Conservation (phyloP, 2,113 vertebrate species). For the Gallinago paraguaiae region DNA sequence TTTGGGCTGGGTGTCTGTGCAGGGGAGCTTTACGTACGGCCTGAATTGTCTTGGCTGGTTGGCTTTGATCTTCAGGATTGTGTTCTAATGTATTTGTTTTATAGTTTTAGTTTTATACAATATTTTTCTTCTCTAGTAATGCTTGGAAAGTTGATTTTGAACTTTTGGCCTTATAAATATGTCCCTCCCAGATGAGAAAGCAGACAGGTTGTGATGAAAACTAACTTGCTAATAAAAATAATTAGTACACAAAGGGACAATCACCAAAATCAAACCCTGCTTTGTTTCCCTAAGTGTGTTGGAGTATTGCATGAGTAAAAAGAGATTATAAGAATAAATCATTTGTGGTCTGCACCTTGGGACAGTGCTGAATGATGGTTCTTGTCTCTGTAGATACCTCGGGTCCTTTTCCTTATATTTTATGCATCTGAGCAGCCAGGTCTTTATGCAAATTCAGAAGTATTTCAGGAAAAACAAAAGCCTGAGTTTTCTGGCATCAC, state of each 20-base stretch:
- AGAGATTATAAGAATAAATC: neutral
- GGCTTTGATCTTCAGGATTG: neutral
- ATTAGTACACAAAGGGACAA: neutral
- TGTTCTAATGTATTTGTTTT: too few species aligned
- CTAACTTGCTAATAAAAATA: conserved; percentile 26
- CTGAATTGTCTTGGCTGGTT: rapidly evolving
- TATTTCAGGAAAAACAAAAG: neutral
- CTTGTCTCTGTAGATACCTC: neutral
- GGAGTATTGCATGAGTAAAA: neutral
- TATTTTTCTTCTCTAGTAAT: rapidly evolving
- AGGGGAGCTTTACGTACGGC: rapidly evolving
- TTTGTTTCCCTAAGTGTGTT: neutral
- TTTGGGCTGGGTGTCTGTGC: too few species aligned
- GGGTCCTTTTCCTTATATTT: neutral
- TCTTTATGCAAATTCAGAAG: neutral
- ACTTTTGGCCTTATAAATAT: neutral
- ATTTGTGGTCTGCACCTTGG: neutral
- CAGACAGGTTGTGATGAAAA: conserved; percentile 14
- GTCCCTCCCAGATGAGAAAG: neutral
- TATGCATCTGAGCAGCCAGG: neutral
- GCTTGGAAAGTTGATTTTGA: neutral
- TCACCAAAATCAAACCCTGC: neutral
- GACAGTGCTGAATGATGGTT: neutral
- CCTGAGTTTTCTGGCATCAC: neutral
- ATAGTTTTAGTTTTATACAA: too few species aligned